A percentile compares a stretch with the other conserved stretches of the same genome.
Evolutionary conservation across 2,113 vertebrate genomes (phyloP).

Genomic region (Hepsetus odoe): DNA sequence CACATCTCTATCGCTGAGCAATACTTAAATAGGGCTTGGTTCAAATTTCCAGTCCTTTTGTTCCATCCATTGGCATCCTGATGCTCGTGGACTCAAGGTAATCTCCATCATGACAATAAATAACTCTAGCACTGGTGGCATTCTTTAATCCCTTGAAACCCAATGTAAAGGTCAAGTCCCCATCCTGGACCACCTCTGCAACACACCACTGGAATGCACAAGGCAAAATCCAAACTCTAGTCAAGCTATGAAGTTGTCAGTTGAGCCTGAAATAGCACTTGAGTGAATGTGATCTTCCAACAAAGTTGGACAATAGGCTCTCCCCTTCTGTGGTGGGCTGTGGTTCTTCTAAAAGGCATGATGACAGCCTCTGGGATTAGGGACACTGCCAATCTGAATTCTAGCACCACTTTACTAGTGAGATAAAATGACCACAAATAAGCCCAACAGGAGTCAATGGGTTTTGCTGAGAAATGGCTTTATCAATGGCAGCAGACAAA

Average conservation of each 20-base stretch:
- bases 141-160: constrained; percentile 25
- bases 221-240: neutral
- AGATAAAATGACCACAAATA: neutral
- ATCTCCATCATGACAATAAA: constrained; percentile 36
- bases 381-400: constrained; percentile 59
- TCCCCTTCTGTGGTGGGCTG: constrained; percentile 51
- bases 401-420: constrained; percentile 25
- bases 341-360: constrained; percentile 42
- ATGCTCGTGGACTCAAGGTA: constrained; percentile 20
- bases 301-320: constrained; percentile 59
- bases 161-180: constrained; percentile 15
- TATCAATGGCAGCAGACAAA: no score
- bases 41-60: neutral
- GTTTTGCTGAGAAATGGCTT: no score
- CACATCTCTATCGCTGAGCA: neutral
- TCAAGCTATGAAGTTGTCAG: constrained; percentile 18
- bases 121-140: neutral
- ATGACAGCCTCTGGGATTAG: constrained; percentile 67
- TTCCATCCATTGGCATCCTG: neutral
- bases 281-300: constrained; percentile 41
- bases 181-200: neutral
- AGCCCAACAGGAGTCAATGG: neutral
- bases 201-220: neutral
- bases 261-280: constrained; percentile 65
- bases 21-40: neutral